Percentiles rank a stretch among this genome's conserved stretches.
Evolutionary conservation across 1,140 invertebrate genomes (phyloP).

Genomic region (Zaprionus camerounensis): DNA sequence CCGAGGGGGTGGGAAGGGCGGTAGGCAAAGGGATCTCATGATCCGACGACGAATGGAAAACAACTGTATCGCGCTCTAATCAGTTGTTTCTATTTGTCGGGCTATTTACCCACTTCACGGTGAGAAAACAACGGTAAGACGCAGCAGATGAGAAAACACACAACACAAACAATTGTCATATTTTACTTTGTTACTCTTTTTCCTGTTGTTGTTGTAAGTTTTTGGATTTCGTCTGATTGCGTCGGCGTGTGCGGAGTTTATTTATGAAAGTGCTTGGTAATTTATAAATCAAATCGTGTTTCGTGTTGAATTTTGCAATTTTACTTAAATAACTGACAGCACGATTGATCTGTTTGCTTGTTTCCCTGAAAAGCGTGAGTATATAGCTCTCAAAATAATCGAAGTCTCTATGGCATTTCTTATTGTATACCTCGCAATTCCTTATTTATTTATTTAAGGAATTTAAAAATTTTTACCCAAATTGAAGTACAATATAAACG

Average conservation of each 20-base stretch:
- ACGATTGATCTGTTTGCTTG: constrained; percentile 9
- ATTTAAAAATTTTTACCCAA: no score
- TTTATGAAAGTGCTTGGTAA: constrained; percentile 49
- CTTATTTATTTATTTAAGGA: not conserved
- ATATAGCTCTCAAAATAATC: not conserved
- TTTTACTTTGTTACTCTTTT: not conserved
- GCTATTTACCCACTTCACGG: constrained; percentile 41
- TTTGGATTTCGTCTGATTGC: constrained; percentile 14
- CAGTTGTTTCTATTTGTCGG: constrained; percentile 57
- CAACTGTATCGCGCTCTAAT: constrained; percentile 54
- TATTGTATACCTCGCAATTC: not conserved
- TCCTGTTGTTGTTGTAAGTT: not conserved
- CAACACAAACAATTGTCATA: constrained; percentile 35
- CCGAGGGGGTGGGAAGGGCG: not conserved
- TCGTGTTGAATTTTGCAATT: constrained; percentile 41
- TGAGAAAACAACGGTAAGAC: constrained; percentile 21
- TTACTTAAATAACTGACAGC: constrained; percentile 32
- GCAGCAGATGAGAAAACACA: constrained; percentile 30
- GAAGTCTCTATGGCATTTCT: not conserved
- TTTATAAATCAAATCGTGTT: constrained; percentile 47
- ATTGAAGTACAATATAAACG: no score
- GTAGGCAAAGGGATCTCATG: not conserved
- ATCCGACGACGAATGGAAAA: constrained; percentile 31
- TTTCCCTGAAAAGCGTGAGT: not conserved
- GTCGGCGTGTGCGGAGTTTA: constrained; percentile 41